Conservation (phyloP, 2,797 vertebrate genomes). For the Gambelia wislizenii region DNA sequence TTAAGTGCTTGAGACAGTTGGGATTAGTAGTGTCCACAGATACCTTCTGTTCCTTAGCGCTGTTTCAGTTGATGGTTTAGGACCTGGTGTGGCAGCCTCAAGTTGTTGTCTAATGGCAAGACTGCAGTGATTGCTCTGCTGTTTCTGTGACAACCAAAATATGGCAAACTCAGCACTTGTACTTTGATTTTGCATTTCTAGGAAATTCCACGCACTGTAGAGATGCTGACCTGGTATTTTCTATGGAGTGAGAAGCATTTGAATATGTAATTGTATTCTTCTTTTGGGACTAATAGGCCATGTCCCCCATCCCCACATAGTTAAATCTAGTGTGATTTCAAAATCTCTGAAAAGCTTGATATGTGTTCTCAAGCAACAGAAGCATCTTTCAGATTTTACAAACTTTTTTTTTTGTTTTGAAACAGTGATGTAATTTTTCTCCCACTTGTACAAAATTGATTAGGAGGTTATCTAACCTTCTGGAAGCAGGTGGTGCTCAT, state of each 20-base stretch:
- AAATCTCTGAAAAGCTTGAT: constrained; percentile 23
- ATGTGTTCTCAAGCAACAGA: constrained; percentile 32
- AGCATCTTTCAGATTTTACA: constrained; percentile 36
- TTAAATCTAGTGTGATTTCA: constrained; percentile 52
- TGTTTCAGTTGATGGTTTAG: background rate
- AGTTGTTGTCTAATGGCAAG: constrained; percentile 50
- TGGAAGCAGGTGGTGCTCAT: too few species aligned
- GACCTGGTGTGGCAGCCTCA: constrained; percentile 48
- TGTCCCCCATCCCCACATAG: constrained; percentile 67
- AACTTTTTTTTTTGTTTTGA: background rate
- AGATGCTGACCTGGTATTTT: constrained; percentile 77
- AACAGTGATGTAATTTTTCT: background rate
- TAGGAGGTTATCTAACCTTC: too few species aligned
- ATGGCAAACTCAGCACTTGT: constrained; percentile 75
- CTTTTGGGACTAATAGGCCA: constrained; percentile 68
- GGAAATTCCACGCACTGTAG: constrained; percentile 76
- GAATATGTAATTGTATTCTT: constrained; percentile 76
- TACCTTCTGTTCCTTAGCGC: background rate
- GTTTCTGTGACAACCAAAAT: constrained; percentile 75
- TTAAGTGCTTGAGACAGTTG: background rate
- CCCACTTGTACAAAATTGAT: background rate
- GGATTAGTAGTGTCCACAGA: background rate
- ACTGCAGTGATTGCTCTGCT: constrained; percentile 64
- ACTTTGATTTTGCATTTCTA: constrained; percentile 78
- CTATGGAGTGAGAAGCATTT: constrained; percentile 81